Percentiles rank a stretch among this genome's conserved stretches.
Evolutionary conservation across 2,888 invertebrate genomes (phyloP).

Genomic region (Ormia ochracea): DNA sequence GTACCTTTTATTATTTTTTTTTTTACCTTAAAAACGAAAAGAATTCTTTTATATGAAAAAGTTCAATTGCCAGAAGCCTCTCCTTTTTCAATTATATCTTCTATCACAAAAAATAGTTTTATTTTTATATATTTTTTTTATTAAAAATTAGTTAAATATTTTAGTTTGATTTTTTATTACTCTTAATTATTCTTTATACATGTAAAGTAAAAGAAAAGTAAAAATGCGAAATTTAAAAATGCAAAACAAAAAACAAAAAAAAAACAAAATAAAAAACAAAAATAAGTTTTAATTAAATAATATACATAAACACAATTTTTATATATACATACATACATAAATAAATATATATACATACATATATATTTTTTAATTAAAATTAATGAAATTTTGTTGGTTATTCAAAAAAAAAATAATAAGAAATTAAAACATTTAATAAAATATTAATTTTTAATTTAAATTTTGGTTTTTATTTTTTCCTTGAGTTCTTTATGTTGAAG

Average conservation of each 20-base stretch:
- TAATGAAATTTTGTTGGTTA: conserved; percentile 76
- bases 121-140: conserved; percentile 62
- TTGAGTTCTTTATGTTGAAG: conserved; percentile 37
- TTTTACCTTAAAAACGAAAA: conserved; percentile 10
- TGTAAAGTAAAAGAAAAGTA: conserved; percentile 33
- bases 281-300: conserved; percentile 56
- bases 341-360: conserved; percentile 60
- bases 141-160: conserved; percentile 77
- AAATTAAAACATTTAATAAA: conserved; percentile 71
- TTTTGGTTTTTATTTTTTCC: conserved; percentile 52
- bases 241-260: conserved; percentile 36
- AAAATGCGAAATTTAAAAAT: conserved; percentile 32
- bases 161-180: conserved; percentile 75
- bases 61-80: conserved; percentile 3
- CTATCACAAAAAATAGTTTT: conserved; percentile 42
- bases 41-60: not conserved
- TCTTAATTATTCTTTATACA: conserved; percentile 54
- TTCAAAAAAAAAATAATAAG: conserved; percentile 67
- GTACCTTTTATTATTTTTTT: conserved; percentile 60
- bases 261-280: no score
- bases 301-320: conserved; percentile 65
- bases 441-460: conserved; percentile 70
- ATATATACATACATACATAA: no score
- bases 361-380: conserved; percentile 63
- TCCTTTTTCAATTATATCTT: conserved; percentile 22